phyloP scores from a whole-genome alignment of 2,797 vertebrate genomes.

The Rhinella marina region DNA sequence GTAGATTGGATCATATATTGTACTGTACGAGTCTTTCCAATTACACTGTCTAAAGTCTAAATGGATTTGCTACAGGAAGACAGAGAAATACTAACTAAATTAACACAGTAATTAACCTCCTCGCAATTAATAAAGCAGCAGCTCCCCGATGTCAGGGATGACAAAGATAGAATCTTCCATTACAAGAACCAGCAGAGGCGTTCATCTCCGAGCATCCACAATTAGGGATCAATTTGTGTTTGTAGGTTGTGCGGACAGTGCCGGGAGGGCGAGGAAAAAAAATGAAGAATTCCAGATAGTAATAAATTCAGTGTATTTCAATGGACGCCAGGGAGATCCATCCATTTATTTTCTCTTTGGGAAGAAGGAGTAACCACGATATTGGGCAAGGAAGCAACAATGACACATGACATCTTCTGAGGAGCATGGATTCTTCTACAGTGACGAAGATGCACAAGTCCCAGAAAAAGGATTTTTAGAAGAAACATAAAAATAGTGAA shows the following conservation, averaged over 20 bases:
- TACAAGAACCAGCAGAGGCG: slow-evolving; percentile 10
- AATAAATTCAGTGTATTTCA: neutral
- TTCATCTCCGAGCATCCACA: slow-evolving; percentile 21
- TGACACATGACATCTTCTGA: neutral
- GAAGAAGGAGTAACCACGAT: neutral
- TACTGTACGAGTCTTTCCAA: neutral
- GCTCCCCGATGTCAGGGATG: slow-evolving; percentile 1
- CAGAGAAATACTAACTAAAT: slow-evolving; percentile 50
- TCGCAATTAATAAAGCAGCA: slow-evolving; percentile 16
- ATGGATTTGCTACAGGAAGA: slow-evolving; percentile 13
- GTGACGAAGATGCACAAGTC: neutral
- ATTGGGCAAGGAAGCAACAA: neutral
- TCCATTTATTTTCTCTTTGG: neutral
- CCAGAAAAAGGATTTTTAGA: too few relatives aligned
- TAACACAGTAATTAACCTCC: slow-evolving; percentile 55
- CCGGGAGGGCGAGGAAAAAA: neutral
- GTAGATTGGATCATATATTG: slow-evolving; percentile 3
- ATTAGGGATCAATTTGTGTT: slow-evolving; percentile 36
- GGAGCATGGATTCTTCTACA: neutral
- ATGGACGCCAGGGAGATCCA: neutral
- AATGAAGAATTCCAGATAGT: neutral
- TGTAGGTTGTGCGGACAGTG: neutral
- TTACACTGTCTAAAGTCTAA: slow-evolving; percentile 36
- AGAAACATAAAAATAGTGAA: neutral
- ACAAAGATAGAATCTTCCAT: slow-evolving; percentile 46